phyloP scores from a whole-genome alignment of 2,113 vertebrate species.

The Vombatus ursinus region DNA sequence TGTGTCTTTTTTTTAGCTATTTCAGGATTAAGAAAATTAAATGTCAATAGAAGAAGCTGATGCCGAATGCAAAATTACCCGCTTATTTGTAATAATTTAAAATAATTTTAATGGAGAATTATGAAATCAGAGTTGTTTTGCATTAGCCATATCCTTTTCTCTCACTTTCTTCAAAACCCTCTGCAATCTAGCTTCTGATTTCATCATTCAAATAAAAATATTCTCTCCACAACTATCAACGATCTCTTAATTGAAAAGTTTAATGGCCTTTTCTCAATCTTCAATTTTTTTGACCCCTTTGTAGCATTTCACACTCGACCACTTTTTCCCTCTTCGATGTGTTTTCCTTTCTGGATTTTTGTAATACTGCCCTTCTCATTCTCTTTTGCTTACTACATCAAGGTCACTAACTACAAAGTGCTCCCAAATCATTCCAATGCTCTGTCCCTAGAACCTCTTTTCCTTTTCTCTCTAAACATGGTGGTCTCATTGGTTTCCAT shows the following conservation, averaged over 20 bases:
- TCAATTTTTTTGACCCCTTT: background rate
- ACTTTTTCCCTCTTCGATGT: background rate
- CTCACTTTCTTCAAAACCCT: background rate
- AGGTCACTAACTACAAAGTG: background rate
- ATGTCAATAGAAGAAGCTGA: background rate
- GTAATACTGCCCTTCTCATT: background rate
- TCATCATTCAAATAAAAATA: background rate
- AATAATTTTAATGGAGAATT: conserved; percentile 6
- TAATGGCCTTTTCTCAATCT: background rate
- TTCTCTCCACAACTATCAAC: background rate
- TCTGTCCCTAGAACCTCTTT: background rate
- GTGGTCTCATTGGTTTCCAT: background rate
- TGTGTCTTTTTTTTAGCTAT: background rate
- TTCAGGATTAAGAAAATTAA: conserved; percentile 18
- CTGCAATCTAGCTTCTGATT: background rate
- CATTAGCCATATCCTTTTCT: background rate
- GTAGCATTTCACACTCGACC: background rate
- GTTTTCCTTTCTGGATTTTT: background rate
- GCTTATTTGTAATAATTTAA: background rate
- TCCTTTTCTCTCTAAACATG: background rate
- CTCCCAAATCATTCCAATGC: background rate
- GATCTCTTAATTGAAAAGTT: background rate
- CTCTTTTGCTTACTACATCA: background rate
- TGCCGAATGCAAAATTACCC: background rate
- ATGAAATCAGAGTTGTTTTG: background rate